Evolutionary conservation across 2,797 vertebrate genomes (phyloP), one percentile per base, ranked within the genome.

Genomic region (Salarias fasciatus): DNA sequence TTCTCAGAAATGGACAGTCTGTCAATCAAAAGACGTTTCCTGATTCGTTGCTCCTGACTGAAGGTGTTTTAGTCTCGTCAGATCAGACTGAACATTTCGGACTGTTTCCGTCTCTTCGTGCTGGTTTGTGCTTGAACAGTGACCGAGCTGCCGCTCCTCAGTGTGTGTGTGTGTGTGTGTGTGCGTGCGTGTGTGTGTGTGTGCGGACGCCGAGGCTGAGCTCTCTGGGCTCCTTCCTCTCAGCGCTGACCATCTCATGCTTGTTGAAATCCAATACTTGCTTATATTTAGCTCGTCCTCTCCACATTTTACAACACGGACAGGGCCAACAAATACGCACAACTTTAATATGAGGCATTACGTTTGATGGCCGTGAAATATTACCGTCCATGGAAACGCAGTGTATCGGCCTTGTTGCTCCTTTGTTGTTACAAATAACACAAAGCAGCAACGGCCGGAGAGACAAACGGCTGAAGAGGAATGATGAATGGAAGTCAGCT

Each of bases 211-310:
- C 55, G 36, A 24, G 43, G 37, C 66, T 33, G 8, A 47, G 46
- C 57, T 59, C 53, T 58, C 63, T 54, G 60, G 60, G 42, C 67
- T 24, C 18, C 79, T 79, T 64, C 46, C 77, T 55, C 64, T 77
- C 72, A 54, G 53, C 70, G 63, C 67, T 51, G 75, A 75, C 75
- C 71, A 77, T 79, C 80, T 86, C 62, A 77, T 57, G 62, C 80
- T 76, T 44, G 59, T 83, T 88, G 88, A 90, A 91, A 92, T 86
- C 72, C 57, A 89, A 89, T 73, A 75, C 85, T 71, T 43, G 3
- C 62, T 75, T 90, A 91, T 80, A 88, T 91, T 88, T 91, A 91
- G 85, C 83, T 56, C 70, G 77, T 76, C 79, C 72, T 63, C n/a
- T 55, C 42, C 12, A 24, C 38, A 58, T 84, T 86, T 84, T 81